These are phyloP conservation scores for Theocolax elegans DNA, from an alignment of 1,140 invertebrate species.

Conservation along the genomic window DNA sequence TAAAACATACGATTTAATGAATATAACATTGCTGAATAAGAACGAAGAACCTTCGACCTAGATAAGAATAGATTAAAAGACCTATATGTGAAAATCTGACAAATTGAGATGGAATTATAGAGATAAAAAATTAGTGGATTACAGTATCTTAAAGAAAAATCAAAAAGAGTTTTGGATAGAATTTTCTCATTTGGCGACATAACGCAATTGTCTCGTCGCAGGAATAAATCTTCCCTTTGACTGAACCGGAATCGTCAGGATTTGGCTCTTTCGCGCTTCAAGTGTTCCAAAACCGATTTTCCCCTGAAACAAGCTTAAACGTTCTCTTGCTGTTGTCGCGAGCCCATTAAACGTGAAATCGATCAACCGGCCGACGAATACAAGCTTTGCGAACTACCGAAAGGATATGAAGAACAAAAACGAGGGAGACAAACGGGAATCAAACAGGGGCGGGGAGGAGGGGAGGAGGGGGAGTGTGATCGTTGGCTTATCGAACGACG, in stretches of 20 bases:
- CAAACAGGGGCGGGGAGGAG: too few relatives aligned
- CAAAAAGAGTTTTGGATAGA: conserved; percentile 3
- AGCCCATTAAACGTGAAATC: conserved; percentile 9
- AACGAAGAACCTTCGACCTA: too few relatives aligned
- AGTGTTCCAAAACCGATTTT: conserved; percentile 12
- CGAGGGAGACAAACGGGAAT: too few relatives aligned
- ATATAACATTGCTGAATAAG: too few relatives aligned
- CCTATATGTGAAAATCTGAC: too few relatives aligned
- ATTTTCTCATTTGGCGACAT: conserved; percentile 24
- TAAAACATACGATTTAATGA: too few relatives aligned
- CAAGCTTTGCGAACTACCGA: neutral
- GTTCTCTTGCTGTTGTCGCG: neutral
- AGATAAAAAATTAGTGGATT: too few relatives aligned
- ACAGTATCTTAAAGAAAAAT: too few relatives aligned
- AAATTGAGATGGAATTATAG: too few relatives aligned
- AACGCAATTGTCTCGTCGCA: conserved; percentile 29
- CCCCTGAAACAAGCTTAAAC: conserved; percentile 21
- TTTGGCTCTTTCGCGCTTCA: conserved; percentile 18
- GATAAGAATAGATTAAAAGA: too few relatives aligned
- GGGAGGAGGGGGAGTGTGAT: conserved; percentile 5
- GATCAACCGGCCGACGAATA: neutral
- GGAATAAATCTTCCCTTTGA: conserved; percentile 35
- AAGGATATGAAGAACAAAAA: neutral
- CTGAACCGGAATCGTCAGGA: conserved; percentile 8
- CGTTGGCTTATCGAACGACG: conserved; percentile 6